Evolutionary conservation across 2,797 vertebrate species (phyloP).

Genomic region (Loris lydekkerianus): DNA sequence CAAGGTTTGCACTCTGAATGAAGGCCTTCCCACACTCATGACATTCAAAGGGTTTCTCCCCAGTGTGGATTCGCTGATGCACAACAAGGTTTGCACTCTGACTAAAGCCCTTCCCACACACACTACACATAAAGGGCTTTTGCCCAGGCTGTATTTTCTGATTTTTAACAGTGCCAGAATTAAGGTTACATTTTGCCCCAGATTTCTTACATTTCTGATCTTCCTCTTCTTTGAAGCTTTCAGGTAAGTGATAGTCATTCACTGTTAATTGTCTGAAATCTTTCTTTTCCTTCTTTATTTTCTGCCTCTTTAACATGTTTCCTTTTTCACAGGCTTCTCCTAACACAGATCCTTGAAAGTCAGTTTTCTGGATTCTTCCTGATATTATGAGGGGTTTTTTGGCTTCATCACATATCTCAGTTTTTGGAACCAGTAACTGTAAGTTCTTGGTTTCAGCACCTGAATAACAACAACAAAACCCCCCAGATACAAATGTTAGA

Average conservation of each 20-base stretch:
- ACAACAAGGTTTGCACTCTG: constrained; percentile 81
- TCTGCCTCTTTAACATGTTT: constrained; percentile 53
- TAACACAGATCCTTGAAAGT: constrained; percentile 9
- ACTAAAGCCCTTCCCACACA: constrained; percentile 82
- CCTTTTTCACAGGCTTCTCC: constrained; percentile 56
- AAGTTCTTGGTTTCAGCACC: constrained; percentile 66
- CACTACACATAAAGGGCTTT: constrained; percentile 77
- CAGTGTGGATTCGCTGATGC: constrained; percentile 82
- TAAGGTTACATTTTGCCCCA: constrained; percentile 18
- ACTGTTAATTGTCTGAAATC: constrained; percentile 50
- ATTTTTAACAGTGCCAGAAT: constrained; percentile 60
- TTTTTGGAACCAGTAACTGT: constrained; percentile 77
- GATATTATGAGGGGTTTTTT: constrained; percentile 48
- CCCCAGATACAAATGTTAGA: constrained; percentile 32
- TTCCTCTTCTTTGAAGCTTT: constrained; percentile 66
- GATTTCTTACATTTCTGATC: constrained; percentile 42
- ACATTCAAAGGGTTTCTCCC: constrained; percentile 81
- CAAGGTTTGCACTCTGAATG: constrained; percentile 82
- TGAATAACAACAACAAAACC: constrained; percentile 38
- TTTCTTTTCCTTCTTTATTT: constrained; percentile 72
- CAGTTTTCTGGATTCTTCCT: constrained; percentile 63
- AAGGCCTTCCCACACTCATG: constrained; percentile 83
- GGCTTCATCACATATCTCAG: constrained; percentile 69
- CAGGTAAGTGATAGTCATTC: constrained; percentile 32
- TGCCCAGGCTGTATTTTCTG: constrained; percentile 70